These are phyloP conservation scores for Redunca redunca DNA, from an alignment of 2,113 vertebrate genomes.

Conservation along the genomic window DNA sequence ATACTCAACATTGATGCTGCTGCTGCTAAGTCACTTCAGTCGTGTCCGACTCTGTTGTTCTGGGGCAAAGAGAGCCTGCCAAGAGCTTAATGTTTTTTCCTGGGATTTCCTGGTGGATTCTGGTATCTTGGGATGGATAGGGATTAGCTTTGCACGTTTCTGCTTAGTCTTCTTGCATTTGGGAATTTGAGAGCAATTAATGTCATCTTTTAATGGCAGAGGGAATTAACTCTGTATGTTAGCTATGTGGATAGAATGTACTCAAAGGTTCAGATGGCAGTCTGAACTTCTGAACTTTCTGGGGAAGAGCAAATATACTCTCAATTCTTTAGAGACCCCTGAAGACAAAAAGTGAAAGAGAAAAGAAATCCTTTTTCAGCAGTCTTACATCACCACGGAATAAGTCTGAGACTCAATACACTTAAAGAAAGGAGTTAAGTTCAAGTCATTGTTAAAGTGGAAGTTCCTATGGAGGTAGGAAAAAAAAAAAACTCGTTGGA, in stretches of 20 bases:
- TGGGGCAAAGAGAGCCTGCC: not conserved
- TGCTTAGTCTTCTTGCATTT: constrained; percentile 24
- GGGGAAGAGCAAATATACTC: not conserved
- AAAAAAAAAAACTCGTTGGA: not conserved
- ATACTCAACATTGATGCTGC: not conserved
- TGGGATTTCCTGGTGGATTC: constrained; percentile 11
- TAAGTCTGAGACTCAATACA: not conserved
- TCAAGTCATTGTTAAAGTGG: not conserved
- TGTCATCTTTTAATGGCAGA: constrained; percentile 43
- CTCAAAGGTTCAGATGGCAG: not conserved
- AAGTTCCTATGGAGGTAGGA: not conserved
- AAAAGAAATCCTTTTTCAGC: not conserved
- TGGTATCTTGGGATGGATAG: not conserved
- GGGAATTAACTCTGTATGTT: constrained; percentile 27
- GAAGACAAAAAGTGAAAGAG: not conserved
- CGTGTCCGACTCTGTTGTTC: not conserved
- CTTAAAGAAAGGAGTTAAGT: not conserved
- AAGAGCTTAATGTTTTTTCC: not conserved
- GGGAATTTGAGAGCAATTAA: constrained; percentile 41
- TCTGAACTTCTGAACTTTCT: constrained; percentile 18
- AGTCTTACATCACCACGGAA: not conserved
- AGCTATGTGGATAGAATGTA: not conserved
- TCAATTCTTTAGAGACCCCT: not conserved
- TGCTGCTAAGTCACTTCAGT: too few species aligned
- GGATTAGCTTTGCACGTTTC: not conserved